Evolutionary conservation across 2,113 vertebrate genomes (phyloP), one percentile per base, ranked within the genome.

Genomic region (Gymnocephalus cernua): DNA sequence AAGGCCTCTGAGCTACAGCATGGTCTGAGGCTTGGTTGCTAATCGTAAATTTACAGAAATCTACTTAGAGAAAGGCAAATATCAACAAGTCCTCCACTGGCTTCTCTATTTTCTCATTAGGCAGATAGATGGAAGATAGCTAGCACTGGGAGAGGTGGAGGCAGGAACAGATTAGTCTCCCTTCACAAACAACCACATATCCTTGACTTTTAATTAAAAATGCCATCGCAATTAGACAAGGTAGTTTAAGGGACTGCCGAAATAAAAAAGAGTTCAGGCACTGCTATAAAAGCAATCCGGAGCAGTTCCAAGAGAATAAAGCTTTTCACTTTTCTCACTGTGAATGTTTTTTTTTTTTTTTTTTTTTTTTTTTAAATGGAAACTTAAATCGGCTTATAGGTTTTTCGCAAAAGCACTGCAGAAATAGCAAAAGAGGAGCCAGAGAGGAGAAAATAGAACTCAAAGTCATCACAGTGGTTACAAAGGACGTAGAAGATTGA

Each of bases 201-300:
- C 93, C 91, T 94, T 94, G 93, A 94, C 93, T 95, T 94, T 96
- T 96, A 95, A 96, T 95, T 96, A 95, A 95, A 95, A 95, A 94
- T 94, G 94, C 94, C 94, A 95, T 93, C 79, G 82, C 94, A 95
- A 96, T 95, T 95, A 96, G 95, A 95, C 92, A 95, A 77, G 83
- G 93, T 91, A 92, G 90, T 94, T 95, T 95, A 95, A 94, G 95
- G 91, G 76, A 90, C 81, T 83, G 92, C 88, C 81, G 80, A 93
- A 92, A 92, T 92, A 93, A 94, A 94, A 93, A 91, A 81, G 84
- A 92, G 90, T 92, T 93, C 90, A 91, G 91, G 85, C 86, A 77
- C 72, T 77, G 84, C 93, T 83, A 89, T 93, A 93, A 94, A 95
- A 90, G 91, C 91, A 93, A 93, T 94, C 91, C 85, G 67, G 79